A percentile compares a stretch with the other conserved stretches of the same genome.
phyloP scores from a whole-genome alignment of 2,113 vertebrate species.

The Elephas maximus region DNA sequence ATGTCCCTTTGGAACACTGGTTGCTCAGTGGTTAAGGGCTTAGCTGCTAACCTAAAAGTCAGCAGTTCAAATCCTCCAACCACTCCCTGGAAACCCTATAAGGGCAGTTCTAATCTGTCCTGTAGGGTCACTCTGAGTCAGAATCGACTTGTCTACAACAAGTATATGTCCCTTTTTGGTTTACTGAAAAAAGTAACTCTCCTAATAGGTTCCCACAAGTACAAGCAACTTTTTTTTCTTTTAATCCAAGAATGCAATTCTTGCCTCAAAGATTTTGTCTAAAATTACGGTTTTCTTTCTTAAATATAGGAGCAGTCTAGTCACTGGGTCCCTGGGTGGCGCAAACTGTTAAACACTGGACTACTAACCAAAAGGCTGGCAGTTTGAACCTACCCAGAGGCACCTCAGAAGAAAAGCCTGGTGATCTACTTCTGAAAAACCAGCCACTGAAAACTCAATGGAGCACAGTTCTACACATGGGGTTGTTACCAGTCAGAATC shows the following conservation, averaged over 20 bases:
- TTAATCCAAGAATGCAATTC: not conserved
- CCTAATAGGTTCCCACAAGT: not conserved
- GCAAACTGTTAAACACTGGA: not conserved
- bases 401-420: not conserved
- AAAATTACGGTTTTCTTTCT: constrained; percentile 3
- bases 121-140: too few species aligned
- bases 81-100: too few species aligned
- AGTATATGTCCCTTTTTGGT: not conserved
- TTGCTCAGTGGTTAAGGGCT: too few species aligned
- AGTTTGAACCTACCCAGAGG: not conserved
- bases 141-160: too few species aligned
- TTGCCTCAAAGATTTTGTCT: not conserved
- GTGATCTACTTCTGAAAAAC: not conserved
- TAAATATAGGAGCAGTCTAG: not conserved
- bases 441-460: not conserved
- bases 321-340: not conserved
- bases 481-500: not conserved
- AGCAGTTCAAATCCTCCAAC: too few species aligned
- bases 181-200: constrained; percentile 20
- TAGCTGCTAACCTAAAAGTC: too few species aligned
- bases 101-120: too few species aligned
- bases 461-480: not conserved
- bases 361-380: not conserved
- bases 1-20: not conserved
- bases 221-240: constrained; percentile 3